A percentile compares a stretch with the other conserved stretches of the same genome.
Conservation (phyloP, 2,797 vertebrate species). For the Brachyalestes nurse region DNA sequence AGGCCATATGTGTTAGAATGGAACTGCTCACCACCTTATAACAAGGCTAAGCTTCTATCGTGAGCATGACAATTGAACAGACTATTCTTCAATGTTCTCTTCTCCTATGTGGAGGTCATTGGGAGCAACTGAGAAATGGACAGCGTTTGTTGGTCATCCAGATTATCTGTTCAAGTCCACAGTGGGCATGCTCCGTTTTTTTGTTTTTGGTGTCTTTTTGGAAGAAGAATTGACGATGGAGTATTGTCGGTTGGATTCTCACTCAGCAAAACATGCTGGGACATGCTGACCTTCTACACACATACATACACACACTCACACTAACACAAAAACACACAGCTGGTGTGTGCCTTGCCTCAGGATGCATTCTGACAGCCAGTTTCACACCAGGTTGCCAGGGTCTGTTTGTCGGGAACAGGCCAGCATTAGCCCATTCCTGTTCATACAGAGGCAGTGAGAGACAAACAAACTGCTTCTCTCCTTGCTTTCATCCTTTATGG, state of each 20-base stretch:
- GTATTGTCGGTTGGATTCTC: constrained; percentile 57
- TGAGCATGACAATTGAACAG: constrained; percentile 1
- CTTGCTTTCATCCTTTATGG: neutral
- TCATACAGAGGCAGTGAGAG: constrained; percentile 34
- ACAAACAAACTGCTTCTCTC: constrained; percentile 24
- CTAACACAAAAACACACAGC: constrained; percentile 46
- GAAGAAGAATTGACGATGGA: constrained; percentile 26
- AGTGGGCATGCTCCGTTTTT: constrained; percentile 16
- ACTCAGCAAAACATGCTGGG: constrained; percentile 59
- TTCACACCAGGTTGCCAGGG: constrained; percentile 70
- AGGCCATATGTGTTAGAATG: constrained; percentile 54
- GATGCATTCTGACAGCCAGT: constrained; percentile 74
- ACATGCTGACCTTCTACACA: constrained; percentile 49
- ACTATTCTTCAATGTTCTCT: neutral
- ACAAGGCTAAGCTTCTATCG: constrained; percentile 11
- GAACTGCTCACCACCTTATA: constrained; percentile 25
- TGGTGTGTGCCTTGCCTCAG: constrained; percentile 45
- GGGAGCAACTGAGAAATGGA: constrained; percentile 16
- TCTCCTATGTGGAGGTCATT: constrained; percentile 18
- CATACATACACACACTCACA: constrained; percentile 40
- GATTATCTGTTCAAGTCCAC: constrained; percentile 5
- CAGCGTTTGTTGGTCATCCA: neutral
- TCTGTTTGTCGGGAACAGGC: constrained; percentile 72
- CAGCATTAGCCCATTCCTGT: constrained; percentile 57
- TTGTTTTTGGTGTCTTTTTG: constrained; percentile 20